Conservation (phyloP, 2,797 vertebrate genomes). For the Podarcis lilfordi region DNA sequence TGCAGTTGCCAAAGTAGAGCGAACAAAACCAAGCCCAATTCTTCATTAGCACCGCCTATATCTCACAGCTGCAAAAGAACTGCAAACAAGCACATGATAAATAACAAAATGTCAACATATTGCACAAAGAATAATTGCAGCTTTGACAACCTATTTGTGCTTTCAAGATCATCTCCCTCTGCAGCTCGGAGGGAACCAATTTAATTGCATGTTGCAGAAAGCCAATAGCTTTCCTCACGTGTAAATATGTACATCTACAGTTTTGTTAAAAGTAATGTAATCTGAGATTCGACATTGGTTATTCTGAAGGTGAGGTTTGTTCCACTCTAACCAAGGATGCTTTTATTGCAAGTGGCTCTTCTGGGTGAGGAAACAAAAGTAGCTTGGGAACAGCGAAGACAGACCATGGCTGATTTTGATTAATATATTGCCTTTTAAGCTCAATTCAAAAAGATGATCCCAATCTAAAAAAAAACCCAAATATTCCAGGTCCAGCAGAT, state of each 20-base stretch:
- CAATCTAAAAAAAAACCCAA: neutral
- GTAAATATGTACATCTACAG: constrained; percentile 9
- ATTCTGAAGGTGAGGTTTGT: constrained; percentile 26
- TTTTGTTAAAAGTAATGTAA: neutral
- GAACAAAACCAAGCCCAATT: neutral
- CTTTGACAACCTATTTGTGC: constrained; percentile 9
- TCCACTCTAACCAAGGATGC: neutral
- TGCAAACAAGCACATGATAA: neutral
- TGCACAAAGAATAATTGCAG: constrained; percentile 13
- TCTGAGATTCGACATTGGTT: constrained; percentile 1
- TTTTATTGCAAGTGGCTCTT: constrained; percentile 27
- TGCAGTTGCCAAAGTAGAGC: constrained; percentile 6
- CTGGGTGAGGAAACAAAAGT: neutral
- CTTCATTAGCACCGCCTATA: constrained; percentile 6
- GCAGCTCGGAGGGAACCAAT: constrained; percentile 19
- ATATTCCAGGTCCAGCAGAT: no score
- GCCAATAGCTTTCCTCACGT: neutral
- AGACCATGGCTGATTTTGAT: neutral
- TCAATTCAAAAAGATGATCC: neutral
- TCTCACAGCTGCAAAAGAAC: neutral
- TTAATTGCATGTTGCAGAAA: neutral
- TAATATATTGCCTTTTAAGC: neutral
- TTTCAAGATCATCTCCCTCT: neutral
- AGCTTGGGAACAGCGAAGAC: constrained; percentile 3
- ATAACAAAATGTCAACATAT: neutral